Percentiles rank a stretch among this genome's conserved stretches.
phyloP scores from a whole-genome alignment of 2,113 vertebrate genomes.

The Myotis yumanensis region DNA sequence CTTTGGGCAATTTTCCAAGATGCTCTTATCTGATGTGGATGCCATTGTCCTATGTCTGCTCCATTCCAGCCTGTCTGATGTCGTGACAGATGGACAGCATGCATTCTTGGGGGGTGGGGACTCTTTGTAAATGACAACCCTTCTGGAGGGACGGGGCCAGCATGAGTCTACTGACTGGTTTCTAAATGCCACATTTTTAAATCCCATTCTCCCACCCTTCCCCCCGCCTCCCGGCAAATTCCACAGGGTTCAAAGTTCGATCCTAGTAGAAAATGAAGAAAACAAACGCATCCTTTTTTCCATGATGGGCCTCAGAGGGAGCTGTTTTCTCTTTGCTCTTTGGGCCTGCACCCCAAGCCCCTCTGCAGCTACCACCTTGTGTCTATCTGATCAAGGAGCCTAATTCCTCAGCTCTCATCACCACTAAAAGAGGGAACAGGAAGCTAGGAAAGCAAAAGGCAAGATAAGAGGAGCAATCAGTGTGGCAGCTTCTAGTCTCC shows the following conservation, averaged over 20 bases:
- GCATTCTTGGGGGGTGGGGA: neutral
- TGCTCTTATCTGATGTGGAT: conserved; percentile 53
- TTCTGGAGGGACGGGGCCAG: neutral
- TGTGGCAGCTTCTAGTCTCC: neutral
- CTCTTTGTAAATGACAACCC: conserved; percentile 36
- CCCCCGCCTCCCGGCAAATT: conserved; percentile 27
- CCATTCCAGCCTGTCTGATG: neutral
- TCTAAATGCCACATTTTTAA: conserved; percentile 52
- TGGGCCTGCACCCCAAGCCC: neutral
- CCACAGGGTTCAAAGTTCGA: conserved; percentile 38
- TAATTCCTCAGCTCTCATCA: neutral
- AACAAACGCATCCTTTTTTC: neutral
- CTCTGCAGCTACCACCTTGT: neutral
- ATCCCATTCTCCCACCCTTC: neutral
- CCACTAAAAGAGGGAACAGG: neutral
- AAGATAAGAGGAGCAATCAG: neutral
- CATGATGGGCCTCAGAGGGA: neutral
- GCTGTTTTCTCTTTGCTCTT: neutral
- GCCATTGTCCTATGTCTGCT: conserved; percentile 30
- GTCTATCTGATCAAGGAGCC: neutral
- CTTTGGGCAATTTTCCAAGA: conserved; percentile 43
- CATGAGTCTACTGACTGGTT: neutral
- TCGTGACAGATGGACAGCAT: conserved; percentile 46
- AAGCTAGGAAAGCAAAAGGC: neutral
- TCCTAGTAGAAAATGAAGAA: neutral